Conservation (phyloP, 2,888 invertebrate species). For the Drosophila percnosoma region DNA sequence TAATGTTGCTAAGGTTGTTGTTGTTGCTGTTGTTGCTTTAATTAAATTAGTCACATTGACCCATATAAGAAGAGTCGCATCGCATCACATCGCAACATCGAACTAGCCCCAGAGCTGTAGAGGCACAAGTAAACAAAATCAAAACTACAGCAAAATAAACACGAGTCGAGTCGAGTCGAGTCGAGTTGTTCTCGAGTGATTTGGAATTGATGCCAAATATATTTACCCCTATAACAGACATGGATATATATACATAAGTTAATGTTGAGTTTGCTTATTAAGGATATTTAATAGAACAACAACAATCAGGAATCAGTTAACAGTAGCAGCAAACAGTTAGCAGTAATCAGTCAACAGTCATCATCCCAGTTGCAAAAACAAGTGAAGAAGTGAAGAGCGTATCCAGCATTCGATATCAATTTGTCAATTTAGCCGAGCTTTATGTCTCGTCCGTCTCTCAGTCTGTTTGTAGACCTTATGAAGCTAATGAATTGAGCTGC, state of each 20-base stretch:
- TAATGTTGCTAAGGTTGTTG: slow-evolving; percentile 1
- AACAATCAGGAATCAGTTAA: too few relatives aligned
- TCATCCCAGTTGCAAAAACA: too few relatives aligned
- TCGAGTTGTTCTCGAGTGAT: slow-evolving; percentile 2
- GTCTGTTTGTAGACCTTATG: slow-evolving; percentile 45
- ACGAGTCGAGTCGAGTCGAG: neutral
- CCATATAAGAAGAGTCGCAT: slow-evolving; percentile 33
- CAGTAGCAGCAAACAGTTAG: too few relatives aligned
- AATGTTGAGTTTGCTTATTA: too few relatives aligned
- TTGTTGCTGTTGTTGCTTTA: slow-evolving; percentile 20
- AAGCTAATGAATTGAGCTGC: slow-evolving; percentile 49
- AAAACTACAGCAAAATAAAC: slow-evolving; percentile 19
- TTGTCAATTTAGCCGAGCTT: neutral
- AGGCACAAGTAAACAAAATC: slow-evolving; percentile 27
- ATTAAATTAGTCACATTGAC: slow-evolving; percentile 54
- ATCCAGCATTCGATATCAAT: neutral
- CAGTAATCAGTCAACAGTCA: neutral
- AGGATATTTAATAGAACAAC: too few relatives aligned
- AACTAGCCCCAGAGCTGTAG: slow-evolving; percentile 8
- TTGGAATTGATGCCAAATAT: neutral
- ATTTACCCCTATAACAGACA: neutral
- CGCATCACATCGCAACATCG: too few relatives aligned
- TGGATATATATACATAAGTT: neutral
- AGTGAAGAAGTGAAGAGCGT: too few relatives aligned
- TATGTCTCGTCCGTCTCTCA: too few relatives aligned